A percentile compares a stretch with the other conserved stretches of the same genome.
Conservation (phyloP, 2,888 invertebrate species). For the Melinaea marsaeus region DNA sequence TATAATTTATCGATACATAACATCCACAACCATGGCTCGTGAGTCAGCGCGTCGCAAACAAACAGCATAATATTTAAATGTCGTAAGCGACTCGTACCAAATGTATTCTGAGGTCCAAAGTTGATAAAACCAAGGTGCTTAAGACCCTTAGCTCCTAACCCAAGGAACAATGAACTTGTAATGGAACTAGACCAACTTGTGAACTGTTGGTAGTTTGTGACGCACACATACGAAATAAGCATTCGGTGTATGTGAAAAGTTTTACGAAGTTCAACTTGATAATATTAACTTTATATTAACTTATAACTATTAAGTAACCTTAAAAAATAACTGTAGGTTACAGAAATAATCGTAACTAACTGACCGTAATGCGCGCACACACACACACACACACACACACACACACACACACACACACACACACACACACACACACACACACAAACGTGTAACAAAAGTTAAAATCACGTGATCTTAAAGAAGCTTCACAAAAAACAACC, state of each 20-base stretch:
- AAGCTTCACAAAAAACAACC: too few relatives aligned
- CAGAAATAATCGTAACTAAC: too few relatives aligned
- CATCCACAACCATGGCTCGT: constrained; percentile 56
- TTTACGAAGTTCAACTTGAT: too few relatives aligned
- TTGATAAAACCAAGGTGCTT: constrained; percentile 56
- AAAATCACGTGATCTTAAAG: too few relatives aligned
- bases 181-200: constrained; percentile 71
- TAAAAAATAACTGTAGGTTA: constrained; percentile 32
- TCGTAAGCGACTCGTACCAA: constrained; percentile 65
- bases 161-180: constrained; percentile 74
- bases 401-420: too few relatives aligned
- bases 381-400: too few relatives aligned
- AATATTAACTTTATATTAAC: too few relatives aligned
- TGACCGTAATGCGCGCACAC: too few relatives aligned
- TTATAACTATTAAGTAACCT: constrained; percentile 20
- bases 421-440: too few relatives aligned
- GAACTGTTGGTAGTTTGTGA: constrained; percentile 49
- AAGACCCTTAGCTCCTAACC: constrained; percentile 46
- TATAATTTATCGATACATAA: constrained; percentile 43
- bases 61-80: constrained; percentile 58
- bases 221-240: too few relatives aligned
- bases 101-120: constrained; percentile 60
- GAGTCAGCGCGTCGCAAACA: constrained; percentile 76
- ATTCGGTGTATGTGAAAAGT: too few relatives aligned
- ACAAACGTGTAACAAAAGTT: too few relatives aligned